A percentile compares a stretch with the other conserved stretches of the same genome.
These are phyloP conservation scores for Leucoma salicis DNA, from an alignment of 2,888 invertebrate genomes.

Conservation along the genomic window DNA sequence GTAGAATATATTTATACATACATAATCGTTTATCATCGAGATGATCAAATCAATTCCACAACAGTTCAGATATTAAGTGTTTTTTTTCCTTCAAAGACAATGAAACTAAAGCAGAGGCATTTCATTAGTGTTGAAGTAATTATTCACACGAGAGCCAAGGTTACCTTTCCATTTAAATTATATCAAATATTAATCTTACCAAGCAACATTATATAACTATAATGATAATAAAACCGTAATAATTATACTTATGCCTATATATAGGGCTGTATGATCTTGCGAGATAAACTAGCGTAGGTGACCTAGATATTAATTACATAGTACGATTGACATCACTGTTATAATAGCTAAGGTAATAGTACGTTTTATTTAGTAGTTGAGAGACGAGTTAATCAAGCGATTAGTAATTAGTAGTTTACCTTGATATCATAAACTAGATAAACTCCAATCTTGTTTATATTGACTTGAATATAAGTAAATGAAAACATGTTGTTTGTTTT, in stretches of 20 bases:
- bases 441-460: no score
- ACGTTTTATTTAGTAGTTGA: no score
- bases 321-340: slow-evolving; percentile 4
- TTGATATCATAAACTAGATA: no score
- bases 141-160: slow-evolving; percentile 4
- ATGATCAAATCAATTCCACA: no score
- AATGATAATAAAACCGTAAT: slow-evolving; percentile 7
- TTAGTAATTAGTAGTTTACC: no score
- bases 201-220: slow-evolving; percentile 22
- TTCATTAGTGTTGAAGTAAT: not conserved
- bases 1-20: no score
- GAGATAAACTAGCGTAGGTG: slow-evolving; percentile 24
- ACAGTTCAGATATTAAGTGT: no score
- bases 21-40: no score
- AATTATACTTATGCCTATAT: slow-evolving; percentile 15
- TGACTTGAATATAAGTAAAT: no score
- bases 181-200: slow-evolving; percentile 21
- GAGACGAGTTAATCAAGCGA: no score
- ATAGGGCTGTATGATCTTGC: slow-evolving; percentile 8
- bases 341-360: not conserved
- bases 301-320: slow-evolving; percentile 24
- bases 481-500: no score
- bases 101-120: not conserved
- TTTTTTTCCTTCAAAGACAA: no score
- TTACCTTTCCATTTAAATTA: slow-evolving; percentile 12